These are phyloP conservation scores for Anser brachyrhynchus DNA, from an alignment of 2,113 vertebrate genomes.

Conservation along the genomic window DNA sequence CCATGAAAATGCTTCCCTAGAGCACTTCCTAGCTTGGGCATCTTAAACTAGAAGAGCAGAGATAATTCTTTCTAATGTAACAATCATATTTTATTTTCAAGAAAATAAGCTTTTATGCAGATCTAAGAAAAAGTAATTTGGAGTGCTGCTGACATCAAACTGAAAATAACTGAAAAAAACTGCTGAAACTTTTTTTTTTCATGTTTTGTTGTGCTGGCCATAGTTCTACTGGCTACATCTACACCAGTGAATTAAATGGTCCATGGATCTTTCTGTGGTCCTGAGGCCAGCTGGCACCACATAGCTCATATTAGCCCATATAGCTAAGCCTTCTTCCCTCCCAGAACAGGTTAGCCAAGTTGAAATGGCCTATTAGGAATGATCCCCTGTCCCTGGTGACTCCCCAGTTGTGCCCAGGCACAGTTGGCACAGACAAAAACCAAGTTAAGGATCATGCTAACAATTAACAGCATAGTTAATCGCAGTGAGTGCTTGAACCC, in stretches of 20 bases:
- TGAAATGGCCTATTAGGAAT: conserved; percentile 30
- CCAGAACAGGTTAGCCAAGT: background rate
- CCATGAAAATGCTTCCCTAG: conserved; percentile 20
- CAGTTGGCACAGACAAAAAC: conserved; percentile 2
- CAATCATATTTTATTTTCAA: conserved; percentile 2
- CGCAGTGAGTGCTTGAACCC: background rate
- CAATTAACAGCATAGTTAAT: conserved; percentile 1
- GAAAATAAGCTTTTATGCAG: background rate
- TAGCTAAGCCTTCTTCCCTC: background rate
- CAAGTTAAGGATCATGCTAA: conserved; percentile 3
- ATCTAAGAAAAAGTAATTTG: background rate
- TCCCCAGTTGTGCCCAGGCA: background rate
- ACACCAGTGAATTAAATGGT: background rate
- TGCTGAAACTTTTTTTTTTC: background rate
- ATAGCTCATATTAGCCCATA: background rate
- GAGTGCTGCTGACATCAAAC: background rate
- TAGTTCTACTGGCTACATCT: background rate
- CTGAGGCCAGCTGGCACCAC: conserved; percentile 34
- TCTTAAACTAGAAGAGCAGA: background rate
- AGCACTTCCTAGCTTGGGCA: background rate
- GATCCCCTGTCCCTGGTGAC: conserved; percentile 8
- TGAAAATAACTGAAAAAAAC: background rate
- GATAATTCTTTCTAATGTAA: background rate
- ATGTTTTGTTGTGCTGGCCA: background rate
- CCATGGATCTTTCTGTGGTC: background rate